Evolutionary conservation across 1,140 invertebrate genomes (phyloP), one percentile per base, ranked within the genome.

Genomic region (Mesaphorura yosii): DNA sequence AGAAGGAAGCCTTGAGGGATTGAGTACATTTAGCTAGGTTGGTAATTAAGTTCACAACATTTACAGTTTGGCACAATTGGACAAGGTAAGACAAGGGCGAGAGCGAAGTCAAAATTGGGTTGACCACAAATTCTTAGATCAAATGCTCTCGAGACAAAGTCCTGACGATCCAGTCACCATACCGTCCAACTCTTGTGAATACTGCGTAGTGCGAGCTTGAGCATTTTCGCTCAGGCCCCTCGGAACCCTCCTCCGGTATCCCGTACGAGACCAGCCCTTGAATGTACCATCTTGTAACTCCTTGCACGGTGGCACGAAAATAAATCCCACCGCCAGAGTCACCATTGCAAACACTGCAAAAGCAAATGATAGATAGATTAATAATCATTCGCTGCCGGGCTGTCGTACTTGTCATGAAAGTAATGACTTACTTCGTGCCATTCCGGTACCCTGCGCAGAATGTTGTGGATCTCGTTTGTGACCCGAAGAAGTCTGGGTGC

Each of bases 231-330:
- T n/a, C n/a, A n/a, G n/a, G n/a, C n/a, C n/a, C n/a, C n/a, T n/a
- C n/a, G 1, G 54, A 38, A 1, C 52, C 57, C 40, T 53, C 47
- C 37, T 59, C 31, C 1, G 60, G 60, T 25, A 62, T 57, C 6
- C 60, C 60, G 29, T 57, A 62, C 4, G 53, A 57, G 20, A 62
- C 57, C 12, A 62, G 34, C 1, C 60, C 60, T 57, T 62, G 60
- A 28, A 62, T 26, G 28, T 62, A 59, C 60, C 60, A 62, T n/a
- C 60, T 37, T 0, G 53, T 25, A 6, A 49, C 31, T 2, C 57
- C 60, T 49, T 40, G 31, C 3, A 38, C 55, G 0, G 44, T 48
- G 19, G 57, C 56, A 25, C 51, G 54, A 25, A 62, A 62, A 40
- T 59, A 62, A 37, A 50, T 38, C 17, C 57, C 54, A 15, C 54